Evolutionary conservation across 2,113 vertebrate genomes (phyloP).

Genomic region (Seriola quinqueradiata): DNA sequence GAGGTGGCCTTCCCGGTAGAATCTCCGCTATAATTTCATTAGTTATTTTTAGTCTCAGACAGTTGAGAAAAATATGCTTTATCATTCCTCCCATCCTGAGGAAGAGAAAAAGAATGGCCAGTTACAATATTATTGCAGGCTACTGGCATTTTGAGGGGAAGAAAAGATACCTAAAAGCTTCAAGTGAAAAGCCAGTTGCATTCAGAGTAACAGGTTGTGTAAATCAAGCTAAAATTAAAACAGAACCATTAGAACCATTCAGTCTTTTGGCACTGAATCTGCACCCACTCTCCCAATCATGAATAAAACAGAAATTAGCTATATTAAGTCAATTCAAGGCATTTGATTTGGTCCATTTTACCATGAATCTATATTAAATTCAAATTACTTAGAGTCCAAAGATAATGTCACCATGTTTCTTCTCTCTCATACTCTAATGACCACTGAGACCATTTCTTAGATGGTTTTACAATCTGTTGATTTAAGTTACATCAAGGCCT

Average conservation of each 20-base stretch:
- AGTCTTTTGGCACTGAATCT: neutral
- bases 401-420: neutral
- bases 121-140: slow-evolving; percentile 35
- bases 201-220: neutral
- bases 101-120: slow-evolving; percentile 13
- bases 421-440: neutral
- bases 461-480: neutral
- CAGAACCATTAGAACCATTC: neutral
- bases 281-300: no score
- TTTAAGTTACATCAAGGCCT: neutral
- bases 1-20: slow-evolving; percentile 20
- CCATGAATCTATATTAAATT: neutral
- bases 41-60: slow-evolving; percentile 43
- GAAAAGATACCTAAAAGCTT: slow-evolving; percentile 11
- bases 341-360: neutral
- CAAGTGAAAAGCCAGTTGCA: neutral
- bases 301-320: neutral
- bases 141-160: slow-evolving; percentile 3
- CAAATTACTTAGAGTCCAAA: neutral
- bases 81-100: slow-evolving; percentile 20
- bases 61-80: slow-evolving; percentile 26
- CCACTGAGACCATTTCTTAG: neutral
- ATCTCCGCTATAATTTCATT: neutral
- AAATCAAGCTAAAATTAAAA: slow-evolving; percentile 20
- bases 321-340: neutral